These are phyloP conservation scores for Chironomus striatipennis DNA, from an alignment of 1,140 invertebrate species.

Conservation along the genomic window DNA sequence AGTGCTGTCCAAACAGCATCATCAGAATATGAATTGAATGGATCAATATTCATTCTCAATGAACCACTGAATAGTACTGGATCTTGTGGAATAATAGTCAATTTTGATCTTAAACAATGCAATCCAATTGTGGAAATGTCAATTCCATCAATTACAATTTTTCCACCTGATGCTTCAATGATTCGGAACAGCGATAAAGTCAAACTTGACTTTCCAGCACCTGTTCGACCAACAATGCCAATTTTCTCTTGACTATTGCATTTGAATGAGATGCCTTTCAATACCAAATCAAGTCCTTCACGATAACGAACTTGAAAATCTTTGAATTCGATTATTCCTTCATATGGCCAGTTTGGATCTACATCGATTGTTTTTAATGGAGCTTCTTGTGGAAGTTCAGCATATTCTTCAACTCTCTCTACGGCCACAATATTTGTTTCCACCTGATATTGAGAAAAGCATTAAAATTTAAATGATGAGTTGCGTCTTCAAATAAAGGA, in stretches of 20 bases:
- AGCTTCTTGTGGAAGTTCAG: conserved; percentile 48
- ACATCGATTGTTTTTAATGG: neutral
- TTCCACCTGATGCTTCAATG: conserved; percentile 57
- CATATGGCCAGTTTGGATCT: neutral
- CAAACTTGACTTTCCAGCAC: conserved; percentile 43
- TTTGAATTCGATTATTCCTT: conserved; percentile 48
- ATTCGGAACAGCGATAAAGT: conserved; percentile 65
- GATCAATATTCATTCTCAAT: too few species aligned
- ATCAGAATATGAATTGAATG: too few species aligned
- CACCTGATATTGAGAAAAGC: conserved; percentile 33
- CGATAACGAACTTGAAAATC: conserved; percentile 49
- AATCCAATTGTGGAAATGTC: conserved; percentile 44
- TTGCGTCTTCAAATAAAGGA: too few species aligned
- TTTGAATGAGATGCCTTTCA: conserved; percentile 45
- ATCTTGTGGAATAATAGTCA: too few species aligned
- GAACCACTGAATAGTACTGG: conserved; percentile 57
- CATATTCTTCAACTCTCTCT: conserved; percentile 79
- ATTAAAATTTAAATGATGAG: too few species aligned
- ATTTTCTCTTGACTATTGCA: conserved; percentile 46
- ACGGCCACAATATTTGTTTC: conserved; percentile 85
- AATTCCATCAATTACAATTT: too few species aligned
- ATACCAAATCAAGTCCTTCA: too few species aligned
- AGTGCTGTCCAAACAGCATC: too few species aligned
- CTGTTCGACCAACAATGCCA: too few species aligned
- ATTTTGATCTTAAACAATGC: too few species aligned